Base-by-base conservation (phyloP, 2,113 vertebrate genomes). In the Chionomys nivalis region DNA sequence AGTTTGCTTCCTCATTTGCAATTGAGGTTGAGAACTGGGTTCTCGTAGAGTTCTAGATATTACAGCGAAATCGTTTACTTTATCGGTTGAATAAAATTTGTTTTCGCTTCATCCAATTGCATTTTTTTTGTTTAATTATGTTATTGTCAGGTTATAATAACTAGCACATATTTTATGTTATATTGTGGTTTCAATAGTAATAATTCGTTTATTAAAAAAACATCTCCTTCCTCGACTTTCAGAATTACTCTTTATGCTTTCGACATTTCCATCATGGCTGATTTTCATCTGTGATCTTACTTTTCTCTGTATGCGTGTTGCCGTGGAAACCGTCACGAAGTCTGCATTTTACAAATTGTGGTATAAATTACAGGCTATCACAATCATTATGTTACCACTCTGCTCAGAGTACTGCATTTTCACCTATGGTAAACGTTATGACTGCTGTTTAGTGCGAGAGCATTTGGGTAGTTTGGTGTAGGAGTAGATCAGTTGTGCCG, bases 341-440 rank as follows among this genome's bases (percentile, higher is more conserved):
- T 83, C 89, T 95, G 96, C 76, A 2, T 96, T 96, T 98, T 98
- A 96, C 94, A 96, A 97, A 95, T 95, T 70, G 47, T 81, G 73
- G 94, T 93, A 94, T 96, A 94, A 96, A 95, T 97, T 94, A 95
- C 63, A 94, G 94, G 94, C 94, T 87, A 93, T 97, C 90, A 73
- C 52, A 36, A 91, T 88, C 93, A 70, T 94, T 88, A 77, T 66
- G 47, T 87, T 95, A 73, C 91, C 85, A 72, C 91, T 96, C 94
- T 81, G 55, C 55, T 92, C 90, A 91, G 94, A 95, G 82, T 28
- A 36, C 90, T 96, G 68, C 49, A 72, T 96, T 96, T 95, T 92
- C 86, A 94, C 88, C 77, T 95, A 65, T 83, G 87, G 90, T 79
- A 94, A 91, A 75, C 95, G 86, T 94, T 92, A 78, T 75, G 90